phyloP scores from a whole-genome alignment of 2,113 vertebrate species.

The Ptyas mucosa region DNA sequence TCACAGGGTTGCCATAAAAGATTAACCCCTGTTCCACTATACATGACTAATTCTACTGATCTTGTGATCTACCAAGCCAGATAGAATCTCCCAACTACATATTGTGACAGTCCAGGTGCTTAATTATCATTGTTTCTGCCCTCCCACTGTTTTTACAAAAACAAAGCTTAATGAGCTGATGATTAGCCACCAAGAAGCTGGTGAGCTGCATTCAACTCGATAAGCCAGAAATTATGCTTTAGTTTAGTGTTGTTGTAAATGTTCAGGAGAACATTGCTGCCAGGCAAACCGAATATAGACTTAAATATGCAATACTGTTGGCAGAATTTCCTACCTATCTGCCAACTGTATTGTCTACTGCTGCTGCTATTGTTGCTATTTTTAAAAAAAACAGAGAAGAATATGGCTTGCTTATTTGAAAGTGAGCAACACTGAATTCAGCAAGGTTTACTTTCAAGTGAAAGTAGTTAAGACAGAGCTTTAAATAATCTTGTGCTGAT shows the following conservation, averaged over 20 bases:
- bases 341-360: conserved; percentile 12
- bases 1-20: conserved; percentile 36
- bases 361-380: conserved; percentile 31
- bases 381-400: conserved; percentile 12
- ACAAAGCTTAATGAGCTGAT: background rate
- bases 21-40: conserved; percentile 28
- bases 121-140: background rate
- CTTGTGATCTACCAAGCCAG: background rate
- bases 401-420: background rate
- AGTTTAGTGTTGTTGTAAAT: background rate
- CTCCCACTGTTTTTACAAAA: background rate
- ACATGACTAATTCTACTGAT: conserved; percentile 26
- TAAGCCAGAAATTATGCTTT: conserved; percentile 8
- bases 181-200: background rate
- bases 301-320: conserved; percentile 37
- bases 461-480: background rate
- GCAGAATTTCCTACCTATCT: conserved; percentile 1
- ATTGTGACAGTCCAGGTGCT: background rate
- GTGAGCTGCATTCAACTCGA: conserved; percentile 19
- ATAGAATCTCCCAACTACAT: background rate
- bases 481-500: conserved; percentile 11
- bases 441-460: background rate
- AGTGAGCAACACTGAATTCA: background rate
- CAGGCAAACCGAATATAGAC: background rate
- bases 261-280: conserved; percentile 21